phyloP scores from a whole-genome alignment of 2,113 vertebrate genomes.

The Aix galericulata region DNA sequence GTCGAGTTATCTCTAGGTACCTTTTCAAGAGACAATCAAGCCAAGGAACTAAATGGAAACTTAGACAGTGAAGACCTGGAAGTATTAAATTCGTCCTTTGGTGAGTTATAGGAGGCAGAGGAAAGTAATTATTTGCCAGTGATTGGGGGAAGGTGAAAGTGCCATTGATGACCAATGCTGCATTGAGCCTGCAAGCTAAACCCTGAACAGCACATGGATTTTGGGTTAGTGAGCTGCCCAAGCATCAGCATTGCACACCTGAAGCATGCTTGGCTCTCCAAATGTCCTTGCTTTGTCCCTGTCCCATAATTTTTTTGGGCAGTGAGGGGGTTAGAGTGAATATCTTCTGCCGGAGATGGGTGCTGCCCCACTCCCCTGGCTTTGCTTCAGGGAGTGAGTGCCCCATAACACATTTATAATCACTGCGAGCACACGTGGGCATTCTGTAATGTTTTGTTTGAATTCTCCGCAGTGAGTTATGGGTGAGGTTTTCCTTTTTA shows the following conservation, averaged over 20 bases:
- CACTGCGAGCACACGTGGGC: background rate
- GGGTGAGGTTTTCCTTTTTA: conserved; percentile 41
- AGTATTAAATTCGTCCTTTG: conserved; percentile 36
- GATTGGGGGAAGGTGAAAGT: background rate
- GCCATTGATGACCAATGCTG: fast-evolving
- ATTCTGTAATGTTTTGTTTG: conserved; percentile 50
- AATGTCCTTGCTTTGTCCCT: fast-evolving
- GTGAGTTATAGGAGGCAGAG: background rate
- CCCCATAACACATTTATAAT: conserved; percentile 46
- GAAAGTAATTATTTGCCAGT: conserved; percentile 22
- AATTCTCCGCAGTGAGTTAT: conserved; percentile 44
- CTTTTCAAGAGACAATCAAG: conserved; percentile 47
- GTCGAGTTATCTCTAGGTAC: conserved; percentile 58
- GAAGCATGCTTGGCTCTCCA: background rate
- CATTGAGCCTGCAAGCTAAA: background rate
- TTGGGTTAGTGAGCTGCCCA: background rate
- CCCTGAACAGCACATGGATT: background rate
- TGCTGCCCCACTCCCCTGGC: background rate
- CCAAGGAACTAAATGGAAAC: conserved; percentile 53
- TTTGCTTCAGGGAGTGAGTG: background rate
- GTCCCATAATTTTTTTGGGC: fast-evolving
- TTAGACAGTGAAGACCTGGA: conserved; percentile 31
- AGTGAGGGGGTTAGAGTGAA: background rate
- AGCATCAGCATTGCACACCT: background rate
- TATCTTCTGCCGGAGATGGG: background rate